Evolutionary conservation across 2,797 vertebrate species (phyloP).

Genomic region (Onychomys leucogaster): DNA sequence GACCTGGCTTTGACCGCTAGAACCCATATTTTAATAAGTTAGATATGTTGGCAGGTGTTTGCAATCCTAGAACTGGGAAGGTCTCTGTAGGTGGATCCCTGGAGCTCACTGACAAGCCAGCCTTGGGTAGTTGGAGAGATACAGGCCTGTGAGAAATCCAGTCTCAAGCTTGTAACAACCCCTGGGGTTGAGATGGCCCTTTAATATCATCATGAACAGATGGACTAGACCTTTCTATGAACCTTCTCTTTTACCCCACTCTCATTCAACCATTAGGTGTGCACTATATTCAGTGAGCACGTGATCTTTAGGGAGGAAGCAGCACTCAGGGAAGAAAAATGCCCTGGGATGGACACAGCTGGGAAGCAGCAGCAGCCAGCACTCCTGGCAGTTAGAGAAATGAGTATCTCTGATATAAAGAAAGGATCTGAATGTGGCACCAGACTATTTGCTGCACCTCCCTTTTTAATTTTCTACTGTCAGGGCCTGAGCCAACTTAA

Average conservation of each 20-base stretch:
- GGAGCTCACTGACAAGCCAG: background rate
- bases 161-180: background rate
- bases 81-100: background rate
- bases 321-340: background rate
- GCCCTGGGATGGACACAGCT: background rate
- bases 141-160: background rate
- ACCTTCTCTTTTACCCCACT: background rate
- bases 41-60: background rate
- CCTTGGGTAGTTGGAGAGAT: background rate
- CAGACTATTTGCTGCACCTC: background rate
- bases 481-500: background rate
- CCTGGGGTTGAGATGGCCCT: background rate
- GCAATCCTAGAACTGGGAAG: background rate
- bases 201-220: background rate
- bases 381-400: slow-evolving; percentile 17
- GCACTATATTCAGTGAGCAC: background rate
- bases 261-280: background rate
- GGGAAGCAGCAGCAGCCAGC: background rate
- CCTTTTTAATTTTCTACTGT: slow-evolving; percentile 56
- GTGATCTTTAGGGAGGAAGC: background rate
- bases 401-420: background rate
- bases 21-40: background rate
- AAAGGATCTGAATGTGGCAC: background rate
- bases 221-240: background rate
- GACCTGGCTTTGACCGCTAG: background rate